Conservation (phyloP, 2,888 invertebrate genomes). For the Nephrotoma appendiculata region DNA sequence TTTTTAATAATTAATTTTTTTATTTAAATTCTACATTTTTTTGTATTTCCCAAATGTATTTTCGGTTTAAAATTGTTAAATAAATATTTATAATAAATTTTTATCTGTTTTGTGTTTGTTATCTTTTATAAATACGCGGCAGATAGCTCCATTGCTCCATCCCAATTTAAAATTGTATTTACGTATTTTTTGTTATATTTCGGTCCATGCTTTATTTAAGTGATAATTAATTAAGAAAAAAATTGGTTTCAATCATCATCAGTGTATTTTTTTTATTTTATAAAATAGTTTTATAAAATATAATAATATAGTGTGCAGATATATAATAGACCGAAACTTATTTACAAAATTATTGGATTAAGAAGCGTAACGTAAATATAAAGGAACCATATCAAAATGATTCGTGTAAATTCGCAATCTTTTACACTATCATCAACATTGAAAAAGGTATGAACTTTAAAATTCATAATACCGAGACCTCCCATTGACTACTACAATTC, state of each 20-base stretch:
- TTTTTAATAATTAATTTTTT: background rate
- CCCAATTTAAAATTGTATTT: background rate
- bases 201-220: background rate
- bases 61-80: background rate
- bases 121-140: background rate
- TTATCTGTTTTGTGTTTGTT: background rate
- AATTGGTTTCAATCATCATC: background rate
- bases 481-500: background rate
- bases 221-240: background rate
- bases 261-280: background rate
- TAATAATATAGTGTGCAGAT: background rate
- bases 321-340: background rate
- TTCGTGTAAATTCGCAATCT: conserved; percentile 20
- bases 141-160: background rate
- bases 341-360: background rate
- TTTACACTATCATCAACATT: conserved; percentile 19
- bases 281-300: background rate
- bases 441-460: conserved; percentile 16
- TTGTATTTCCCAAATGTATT: background rate
- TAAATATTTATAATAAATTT: background rate
- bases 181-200: background rate
- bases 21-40: background rate
- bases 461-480: background rate
- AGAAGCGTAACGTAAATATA: background rate
- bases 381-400: conserved; percentile 12